Conservation (phyloP, 2,888 invertebrate species). For the Rotaria magnacalcarata region DNA sequence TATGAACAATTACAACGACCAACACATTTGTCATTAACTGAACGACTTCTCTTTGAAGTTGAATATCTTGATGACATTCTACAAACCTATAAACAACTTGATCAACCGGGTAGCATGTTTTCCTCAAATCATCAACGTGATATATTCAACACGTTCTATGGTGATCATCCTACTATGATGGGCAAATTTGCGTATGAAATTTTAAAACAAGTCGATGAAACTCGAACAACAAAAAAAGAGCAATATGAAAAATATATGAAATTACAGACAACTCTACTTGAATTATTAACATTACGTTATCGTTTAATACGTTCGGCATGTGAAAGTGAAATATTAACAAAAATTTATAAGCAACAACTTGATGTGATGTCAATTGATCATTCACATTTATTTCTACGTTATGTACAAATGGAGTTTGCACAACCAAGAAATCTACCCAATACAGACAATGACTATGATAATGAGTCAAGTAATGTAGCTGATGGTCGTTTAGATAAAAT, state of each 20-base stretch:
- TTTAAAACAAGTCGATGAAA: slow-evolving; percentile 43
- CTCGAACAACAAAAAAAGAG: slow-evolving; percentile 42
- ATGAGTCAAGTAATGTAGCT: slow-evolving; percentile 51
- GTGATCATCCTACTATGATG: slow-evolving; percentile 41
- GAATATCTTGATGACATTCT: slow-evolving; percentile 53
- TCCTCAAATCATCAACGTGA: slow-evolving; percentile 55
- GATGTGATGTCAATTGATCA: slow-evolving; percentile 56
- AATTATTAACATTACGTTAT: slow-evolving; percentile 51
- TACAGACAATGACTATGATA: slow-evolving; percentile 51
- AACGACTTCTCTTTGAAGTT: slow-evolving; percentile 53
- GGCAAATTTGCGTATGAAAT: slow-evolving; percentile 32
- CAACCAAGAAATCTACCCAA: slow-evolving; percentile 49
- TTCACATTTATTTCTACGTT: slow-evolving; percentile 56
- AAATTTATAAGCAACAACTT: slow-evolving; percentile 56
- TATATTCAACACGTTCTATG: slow-evolving; percentile 49
- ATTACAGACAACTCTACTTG: slow-evolving; percentile 28
- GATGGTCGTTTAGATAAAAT: slow-evolving; percentile 48
- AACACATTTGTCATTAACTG: slow-evolving; percentile 50
- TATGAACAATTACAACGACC: slow-evolving; percentile 38
- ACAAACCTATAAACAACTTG: slow-evolving; percentile 53
- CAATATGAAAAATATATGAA: slow-evolving; percentile 38
- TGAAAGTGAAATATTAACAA: slow-evolving; percentile 55
- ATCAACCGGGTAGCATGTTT: slow-evolving; percentile 52
- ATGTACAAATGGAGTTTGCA: slow-evolving; percentile 58
- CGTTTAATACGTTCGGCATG: slow-evolving; percentile 55